Evolutionary conservation across 2,888 invertebrate species (phyloP), one percentile per base, ranked within the genome.

Genomic region (Adelphocoris suturalis): DNA sequence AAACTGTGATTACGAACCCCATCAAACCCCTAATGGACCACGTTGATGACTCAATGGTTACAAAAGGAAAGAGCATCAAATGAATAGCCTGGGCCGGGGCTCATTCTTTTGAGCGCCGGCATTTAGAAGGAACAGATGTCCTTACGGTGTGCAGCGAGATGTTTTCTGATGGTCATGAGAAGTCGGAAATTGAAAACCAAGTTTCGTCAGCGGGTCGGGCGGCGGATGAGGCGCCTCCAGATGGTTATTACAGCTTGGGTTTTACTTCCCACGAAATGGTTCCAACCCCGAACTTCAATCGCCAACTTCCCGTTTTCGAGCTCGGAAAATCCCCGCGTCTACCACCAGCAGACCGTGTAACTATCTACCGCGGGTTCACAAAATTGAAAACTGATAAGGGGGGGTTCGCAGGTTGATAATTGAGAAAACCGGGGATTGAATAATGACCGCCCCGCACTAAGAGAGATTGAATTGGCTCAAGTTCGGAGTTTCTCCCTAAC

Each of bases 61-160:
- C 68, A 23, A 68, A 68, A 68, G 23, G 68, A 68, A 68, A 23
- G 68, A 68, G 68, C 68, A 19, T 68, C 68, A 68, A 68, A 68
- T 68, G 68, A 68, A 68, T 23, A 68, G 68, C 11, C 68, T 0
- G 68, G 23, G 78, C 46, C 19, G 46, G 78, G 19, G 46, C 78
- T 16, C 68, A 78, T 78, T 78, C 78, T 78, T 78, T 78, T 19
- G 78, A 19, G 19, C 46, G 16, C n/a, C n/a, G 78, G 19, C 78
- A 78, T 78, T 78, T 78, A 46, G 78, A 78, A 78, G 78, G 78
- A 47, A 78, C 78, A 78, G 78, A 78, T 78, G 78, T 78, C 78
- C 46, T 46, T 47, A 46, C 37, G 46, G 37, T 47, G 78, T 47
- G 47, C 78, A 46, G 19, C 13, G 46, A 68, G 68, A 68, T 78